Conservation (phyloP, 2,888 invertebrate species). For the Phaedon cochleariae region DNA sequence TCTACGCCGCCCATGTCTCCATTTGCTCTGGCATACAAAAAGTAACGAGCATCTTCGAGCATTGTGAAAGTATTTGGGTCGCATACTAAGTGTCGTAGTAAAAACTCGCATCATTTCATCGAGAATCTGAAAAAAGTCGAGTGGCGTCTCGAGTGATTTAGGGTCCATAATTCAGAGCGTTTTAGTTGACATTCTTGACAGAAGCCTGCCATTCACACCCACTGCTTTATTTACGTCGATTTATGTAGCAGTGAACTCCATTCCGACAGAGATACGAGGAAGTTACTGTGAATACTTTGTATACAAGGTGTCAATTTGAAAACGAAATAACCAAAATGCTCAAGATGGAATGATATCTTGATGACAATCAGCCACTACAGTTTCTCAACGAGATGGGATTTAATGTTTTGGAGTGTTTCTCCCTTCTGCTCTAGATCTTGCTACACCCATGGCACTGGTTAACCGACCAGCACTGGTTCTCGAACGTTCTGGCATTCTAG, state of each 20-base stretch:
- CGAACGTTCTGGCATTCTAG: no score
- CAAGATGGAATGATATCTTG: no score
- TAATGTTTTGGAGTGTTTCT: no score
- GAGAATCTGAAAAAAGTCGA: slow-evolving; percentile 24
- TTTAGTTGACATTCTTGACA: slow-evolving; percentile 16
- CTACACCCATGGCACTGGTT: no score
- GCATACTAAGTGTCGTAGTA: slow-evolving; percentile 25
- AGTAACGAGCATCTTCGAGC: slow-evolving; percentile 20
- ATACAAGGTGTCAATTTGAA: slow-evolving; percentile 1
- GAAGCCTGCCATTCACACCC: slow-evolving; percentile 18
- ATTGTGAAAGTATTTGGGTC: slow-evolving; percentile 29
- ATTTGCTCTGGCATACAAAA: slow-evolving; percentile 3
- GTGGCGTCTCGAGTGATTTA: slow-evolving; percentile 29
- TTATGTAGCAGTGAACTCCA: slow-evolving; percentile 10
- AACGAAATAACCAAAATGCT: no score
- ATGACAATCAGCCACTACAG: no score
- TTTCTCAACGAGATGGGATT: no score
- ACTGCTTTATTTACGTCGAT: slow-evolving; percentile 19
- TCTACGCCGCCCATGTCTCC: neutral
- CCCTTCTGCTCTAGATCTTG: no score
- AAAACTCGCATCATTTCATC: slow-evolving; percentile 19
- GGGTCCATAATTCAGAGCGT: slow-evolving; percentile 29
- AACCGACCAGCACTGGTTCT: no score
- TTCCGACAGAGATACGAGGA: neutral
- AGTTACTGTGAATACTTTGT: slow-evolving; percentile 14